Base-by-base conservation (phyloP, 2,888 invertebrate genomes). In the Andrena marginata region DNA sequence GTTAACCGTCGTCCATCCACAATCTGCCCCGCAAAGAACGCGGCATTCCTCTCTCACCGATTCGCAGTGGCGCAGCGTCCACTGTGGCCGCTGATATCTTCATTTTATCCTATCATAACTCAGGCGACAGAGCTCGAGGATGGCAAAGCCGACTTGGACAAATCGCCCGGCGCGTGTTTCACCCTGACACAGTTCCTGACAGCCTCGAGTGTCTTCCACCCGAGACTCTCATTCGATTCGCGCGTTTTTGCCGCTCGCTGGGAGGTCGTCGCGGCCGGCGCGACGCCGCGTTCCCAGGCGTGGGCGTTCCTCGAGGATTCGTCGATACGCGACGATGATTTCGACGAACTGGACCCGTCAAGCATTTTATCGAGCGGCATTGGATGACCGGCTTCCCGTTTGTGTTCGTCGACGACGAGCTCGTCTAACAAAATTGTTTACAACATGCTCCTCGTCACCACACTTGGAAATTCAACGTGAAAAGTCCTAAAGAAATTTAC, bases 11-110 rank as follows among this genome's bases (percentile, higher is more conserved):
- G 13, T 5, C 42, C 42, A 49, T 51, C 51, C 26, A 67, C 16
- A 29, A 26, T 26, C 26, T 3, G 2, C 56, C 23, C 56, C 23
- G 54, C 8, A 7, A 70, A 70, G 75, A 87, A 83, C 84, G 89
- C 89, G 87, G 69, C 90, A 89, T 90, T 90, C 90, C 88, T 84
- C 89, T 88, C 87, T 84, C 89, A 85, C 83, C 87, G 84, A 83
- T 79, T 84, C 84, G 81, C 84, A 29, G 54, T 59, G 64, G 69
- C 29, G 54, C 79, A 35, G 62, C 67, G 68, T 74, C 84, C 79
- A 59, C 64, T 60, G 42, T 63, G 73, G 75, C 71, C 77, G 72
- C 67, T 82, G 89, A 90, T 89, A 90, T 90, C 90, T 90, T 90
- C 88, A 89, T 90, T 89, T 83, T 84, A 70, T 71, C 79, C 85